These are phyloP conservation scores for Ornithorhynchus anatinus DNA, from an alignment of 2,113 vertebrate genomes.

Conservation along the genomic window DNA sequence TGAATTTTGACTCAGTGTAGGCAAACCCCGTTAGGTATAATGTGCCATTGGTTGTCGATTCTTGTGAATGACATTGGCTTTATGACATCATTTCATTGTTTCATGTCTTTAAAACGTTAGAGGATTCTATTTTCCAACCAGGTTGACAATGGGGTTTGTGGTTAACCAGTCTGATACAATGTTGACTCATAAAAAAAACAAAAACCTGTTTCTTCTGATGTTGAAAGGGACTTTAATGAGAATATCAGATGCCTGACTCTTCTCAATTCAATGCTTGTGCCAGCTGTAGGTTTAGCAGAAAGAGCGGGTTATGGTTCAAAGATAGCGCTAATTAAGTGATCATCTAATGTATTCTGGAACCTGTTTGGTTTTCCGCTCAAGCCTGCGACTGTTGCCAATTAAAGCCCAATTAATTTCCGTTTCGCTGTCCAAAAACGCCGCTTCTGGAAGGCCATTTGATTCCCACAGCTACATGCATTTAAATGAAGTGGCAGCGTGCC, in stretches of 20 bases:
- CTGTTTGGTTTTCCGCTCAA: constrained; percentile 48
- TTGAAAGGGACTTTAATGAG: not conserved
- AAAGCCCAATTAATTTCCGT: constrained; percentile 49
- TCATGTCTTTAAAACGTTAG: too few relatives aligned
- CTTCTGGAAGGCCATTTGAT: constrained; percentile 1
- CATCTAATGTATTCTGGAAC: constrained; percentile 50
- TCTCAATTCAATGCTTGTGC: constrained; percentile 37
- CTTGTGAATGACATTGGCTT: too few relatives aligned
- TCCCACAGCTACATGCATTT: constrained; percentile 1
- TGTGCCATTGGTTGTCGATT: too few relatives aligned
- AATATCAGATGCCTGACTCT: not conserved
- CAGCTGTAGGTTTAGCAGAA: constrained; percentile 42
- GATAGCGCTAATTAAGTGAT: constrained; percentile 62
- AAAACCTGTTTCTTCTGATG: not conserved
- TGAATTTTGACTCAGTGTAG: too few relatives aligned
- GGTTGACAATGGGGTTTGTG: not conserved
- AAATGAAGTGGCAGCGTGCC: not conserved
- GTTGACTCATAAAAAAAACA: too few relatives aligned
- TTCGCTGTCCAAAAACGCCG: constrained; percentile 45
- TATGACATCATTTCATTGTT: too few relatives aligned
- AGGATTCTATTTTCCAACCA: too few relatives aligned
- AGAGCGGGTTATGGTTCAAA: constrained; percentile 46
- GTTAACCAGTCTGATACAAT: not conserved
- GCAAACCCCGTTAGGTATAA: too few relatives aligned
- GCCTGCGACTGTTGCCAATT: constrained; percentile 53